These are phyloP conservation scores for Tachycineta bicolor DNA, from an alignment of 2,113 vertebrate species.

Conservation along the genomic window DNA sequence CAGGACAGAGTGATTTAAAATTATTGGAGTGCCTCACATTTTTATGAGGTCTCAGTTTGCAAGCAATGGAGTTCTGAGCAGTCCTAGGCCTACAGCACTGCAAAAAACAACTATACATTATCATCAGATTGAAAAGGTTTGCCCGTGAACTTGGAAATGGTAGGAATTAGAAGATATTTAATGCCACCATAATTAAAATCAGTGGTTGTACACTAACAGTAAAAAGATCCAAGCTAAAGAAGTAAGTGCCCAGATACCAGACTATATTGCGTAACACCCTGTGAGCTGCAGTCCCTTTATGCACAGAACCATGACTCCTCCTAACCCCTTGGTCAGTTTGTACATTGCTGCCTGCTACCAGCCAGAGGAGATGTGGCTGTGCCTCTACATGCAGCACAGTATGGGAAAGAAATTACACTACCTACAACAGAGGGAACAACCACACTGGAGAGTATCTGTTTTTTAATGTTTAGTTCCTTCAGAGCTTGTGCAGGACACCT, in stretches of 20 bases:
- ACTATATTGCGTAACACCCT: not conserved
- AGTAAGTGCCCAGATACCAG: not conserved
- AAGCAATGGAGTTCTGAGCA: not conserved
- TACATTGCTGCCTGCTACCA: not conserved
- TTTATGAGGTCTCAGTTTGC: slow-evolving; percentile 23
- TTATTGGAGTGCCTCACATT: slow-evolving; percentile 35
- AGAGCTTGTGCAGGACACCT: not conserved
- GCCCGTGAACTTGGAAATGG: not conserved
- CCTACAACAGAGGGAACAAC: not conserved
- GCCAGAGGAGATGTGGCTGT: not conserved
- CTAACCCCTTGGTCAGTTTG: not conserved
- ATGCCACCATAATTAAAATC: not conserved
- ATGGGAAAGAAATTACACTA: not conserved
- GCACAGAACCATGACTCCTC: not conserved
- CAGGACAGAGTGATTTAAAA: slow-evolving; percentile 37
- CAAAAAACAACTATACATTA: not conserved
- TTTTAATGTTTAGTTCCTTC: not conserved
- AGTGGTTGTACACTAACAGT: not conserved
- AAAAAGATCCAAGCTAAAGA: not conserved
- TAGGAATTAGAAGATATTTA: not conserved
- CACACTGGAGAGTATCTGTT: not conserved
- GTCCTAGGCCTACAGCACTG: not conserved
- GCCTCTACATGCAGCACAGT: not conserved
- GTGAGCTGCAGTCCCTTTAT: not conserved
- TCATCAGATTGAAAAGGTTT: not conserved